phyloP scores from a whole-genome alignment of 2,797 vertebrate species.

The Arremon aurantiirostris region DNA sequence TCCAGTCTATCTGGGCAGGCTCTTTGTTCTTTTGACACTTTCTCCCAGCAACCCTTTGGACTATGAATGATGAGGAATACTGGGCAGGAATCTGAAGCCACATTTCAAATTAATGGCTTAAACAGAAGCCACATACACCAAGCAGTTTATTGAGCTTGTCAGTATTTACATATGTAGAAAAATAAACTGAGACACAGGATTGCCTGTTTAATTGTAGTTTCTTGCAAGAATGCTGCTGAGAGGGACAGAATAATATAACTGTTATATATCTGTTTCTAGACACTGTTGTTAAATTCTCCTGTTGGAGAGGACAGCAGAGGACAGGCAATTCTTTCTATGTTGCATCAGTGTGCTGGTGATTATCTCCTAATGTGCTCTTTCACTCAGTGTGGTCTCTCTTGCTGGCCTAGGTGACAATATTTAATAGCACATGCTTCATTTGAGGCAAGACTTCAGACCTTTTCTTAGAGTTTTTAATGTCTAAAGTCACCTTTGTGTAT shows the following conservation, averaged over 20 bases:
- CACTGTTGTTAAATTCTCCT: background rate
- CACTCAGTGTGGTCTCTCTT: background rate
- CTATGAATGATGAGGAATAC: background rate
- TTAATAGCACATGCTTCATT: conserved; percentile 28
- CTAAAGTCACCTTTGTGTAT: conserved; percentile 45
- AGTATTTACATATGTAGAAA: background rate
- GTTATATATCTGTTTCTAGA: background rate
- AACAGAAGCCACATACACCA: background rate
- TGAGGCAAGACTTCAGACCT: conserved; percentile 14
- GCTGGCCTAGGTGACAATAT: conserved; percentile 17
- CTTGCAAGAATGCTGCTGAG: background rate
- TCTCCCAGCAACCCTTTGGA: background rate
- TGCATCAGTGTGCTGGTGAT: background rate
- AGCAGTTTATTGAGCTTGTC: background rate
- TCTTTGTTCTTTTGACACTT: background rate
- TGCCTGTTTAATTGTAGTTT: background rate
- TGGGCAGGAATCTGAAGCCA: background rate
- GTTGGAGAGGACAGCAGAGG: background rate
- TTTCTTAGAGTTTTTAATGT: conserved; percentile 25
- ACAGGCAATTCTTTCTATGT: background rate
- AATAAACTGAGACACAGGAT: background rate
- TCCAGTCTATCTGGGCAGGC: background rate
- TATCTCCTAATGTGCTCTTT: background rate
- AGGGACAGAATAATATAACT: background rate
- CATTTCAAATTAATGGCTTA: background rate